Percentiles rank a stretch among this genome's conserved stretches.
Evolutionary conservation across 2,888 invertebrate genomes (phyloP).

Genomic region (Spicauda simplicius): DNA sequence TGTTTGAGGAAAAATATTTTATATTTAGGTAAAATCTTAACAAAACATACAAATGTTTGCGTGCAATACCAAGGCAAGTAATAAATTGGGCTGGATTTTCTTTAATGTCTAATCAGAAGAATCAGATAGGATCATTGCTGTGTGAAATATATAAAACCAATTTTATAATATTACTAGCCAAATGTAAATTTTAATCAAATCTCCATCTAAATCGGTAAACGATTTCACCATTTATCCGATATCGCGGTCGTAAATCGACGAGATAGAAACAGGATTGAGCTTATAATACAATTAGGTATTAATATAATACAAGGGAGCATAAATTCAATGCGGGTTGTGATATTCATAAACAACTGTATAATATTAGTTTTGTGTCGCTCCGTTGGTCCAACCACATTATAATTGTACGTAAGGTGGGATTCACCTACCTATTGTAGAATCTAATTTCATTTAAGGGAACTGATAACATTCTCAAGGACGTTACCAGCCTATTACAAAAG

Average conservation of each 20-base stretch:
- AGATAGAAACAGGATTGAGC: not conserved
- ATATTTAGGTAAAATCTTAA: not conserved
- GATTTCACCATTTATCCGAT: not conserved
- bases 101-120: too few species aligned
- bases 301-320: not conserved
- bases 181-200: not conserved
- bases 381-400: not conserved
- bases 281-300: not conserved
- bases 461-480: too few species aligned
- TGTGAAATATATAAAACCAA: too few species aligned
- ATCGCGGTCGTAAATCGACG: not conserved
- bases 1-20: not conserved
- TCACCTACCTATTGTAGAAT: not conserved
- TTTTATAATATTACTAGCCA: too few species aligned
- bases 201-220: not conserved
- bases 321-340: not conserved
- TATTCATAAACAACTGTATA: not conserved
- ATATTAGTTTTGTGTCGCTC: constrained; percentile 3
- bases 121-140: too few species aligned
- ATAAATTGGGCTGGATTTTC: too few species aligned
- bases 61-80: too few species aligned
- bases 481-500: too few species aligned
- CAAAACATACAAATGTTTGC: too few species aligned
- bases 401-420: not conserved
- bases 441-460: too few species aligned